Base-by-base conservation (phyloP, 2,888 invertebrate species). In the Melipona bicolor region DNA sequence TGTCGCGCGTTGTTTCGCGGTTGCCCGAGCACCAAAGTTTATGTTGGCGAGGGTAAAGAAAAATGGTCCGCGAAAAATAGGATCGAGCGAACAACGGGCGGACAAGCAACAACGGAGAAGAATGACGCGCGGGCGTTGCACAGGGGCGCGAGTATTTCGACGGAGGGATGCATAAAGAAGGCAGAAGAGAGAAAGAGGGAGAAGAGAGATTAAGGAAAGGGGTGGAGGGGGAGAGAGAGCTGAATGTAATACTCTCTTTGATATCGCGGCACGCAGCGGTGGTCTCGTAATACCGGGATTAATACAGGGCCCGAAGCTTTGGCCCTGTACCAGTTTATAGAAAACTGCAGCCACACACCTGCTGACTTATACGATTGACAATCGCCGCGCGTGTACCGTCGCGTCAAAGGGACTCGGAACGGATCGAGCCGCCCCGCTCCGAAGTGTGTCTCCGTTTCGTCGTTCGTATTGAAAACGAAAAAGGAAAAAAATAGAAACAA, bases 251-350 rank as follows among this genome's bases (percentile, higher is more conserved):
- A 78, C 84, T 70, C 79, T 67, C 86, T 87, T 84, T 87, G 88
- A 89, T 88, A 87, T 87, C 77, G 79, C 76, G 65, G 69, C 79
- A 70, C 83, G 79, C 70, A 84, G 76, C 83, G 77, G 56, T 70
- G 73, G 89, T 75, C 88, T 89, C 84, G 89, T 92, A 92, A 92
- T 92, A 86, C 91, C 89, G 65, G 89, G 91, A 92, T 92, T 92
- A 92, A 91, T 91, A 90, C 88, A 87, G 43, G 43, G 90, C 87
- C 89, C 89, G 81, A 87, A 87, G 88, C 88, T 88, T 88, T 81
- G 84, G 87, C 88, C 85, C 87, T 89, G 86, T 88, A 90, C 89
- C 90, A 90, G 91, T 92, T 93, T 90, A 90, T 90, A 87, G 91
- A 91, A 91, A 91, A 85, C 87, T 86, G 89, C 88, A 80, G 68